A percentile compares a stretch with the other conserved stretches of the same genome.
Conservation (phyloP, 2,888 invertebrate species). For the Epinotia nisella region DNA sequence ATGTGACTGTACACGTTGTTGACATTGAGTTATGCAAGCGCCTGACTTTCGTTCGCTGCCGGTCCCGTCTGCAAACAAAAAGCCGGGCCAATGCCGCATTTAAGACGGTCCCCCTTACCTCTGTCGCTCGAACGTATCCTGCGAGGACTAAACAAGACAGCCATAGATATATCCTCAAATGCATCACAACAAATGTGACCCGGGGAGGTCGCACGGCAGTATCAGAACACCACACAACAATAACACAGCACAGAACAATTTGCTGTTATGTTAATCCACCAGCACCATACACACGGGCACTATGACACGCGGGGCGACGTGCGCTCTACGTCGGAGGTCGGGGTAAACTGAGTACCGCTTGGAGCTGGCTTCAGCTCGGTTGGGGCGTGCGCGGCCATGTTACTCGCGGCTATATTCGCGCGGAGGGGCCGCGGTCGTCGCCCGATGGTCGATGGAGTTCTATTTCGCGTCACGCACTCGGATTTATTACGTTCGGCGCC, state of each 20-base stretch:
- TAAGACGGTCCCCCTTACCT: slow-evolving; percentile 87
- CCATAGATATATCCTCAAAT: slow-evolving; percentile 91
- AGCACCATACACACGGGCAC: slow-evolving; percentile 79
- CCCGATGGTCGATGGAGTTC: slow-evolving; percentile 77
- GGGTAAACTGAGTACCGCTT: slow-evolving; percentile 80
- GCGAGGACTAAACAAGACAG: slow-evolving; percentile 89
- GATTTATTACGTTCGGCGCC: slow-evolving; percentile 66
- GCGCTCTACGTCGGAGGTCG: slow-evolving; percentile 67
- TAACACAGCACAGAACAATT: slow-evolving; percentile 80
- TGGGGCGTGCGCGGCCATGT: slow-evolving; percentile 68
- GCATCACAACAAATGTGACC: slow-evolving; percentile 86
- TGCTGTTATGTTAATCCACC: slow-evolving; percentile 81
- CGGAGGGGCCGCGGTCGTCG: slow-evolving; percentile 65
- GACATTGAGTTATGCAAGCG: slow-evolving; percentile 83
- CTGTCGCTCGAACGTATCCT: slow-evolving; percentile 90
- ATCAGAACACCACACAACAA: slow-evolving; percentile 74
- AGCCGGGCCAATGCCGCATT: slow-evolving; percentile 78
- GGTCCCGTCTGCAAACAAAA: slow-evolving; percentile 68
- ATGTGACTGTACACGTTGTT: slow-evolving; percentile 58
- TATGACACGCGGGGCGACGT: slow-evolving; percentile 73
- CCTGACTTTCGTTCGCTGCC: slow-evolving; percentile 53
- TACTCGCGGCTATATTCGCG: slow-evolving; percentile 69
- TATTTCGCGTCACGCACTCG: slow-evolving; percentile 76
- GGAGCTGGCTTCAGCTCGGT: slow-evolving; percentile 70
- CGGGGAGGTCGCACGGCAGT: slow-evolving; percentile 72